Conservation (phyloP, 2,113 vertebrate genomes). For the Solea senegalensis region DNA sequence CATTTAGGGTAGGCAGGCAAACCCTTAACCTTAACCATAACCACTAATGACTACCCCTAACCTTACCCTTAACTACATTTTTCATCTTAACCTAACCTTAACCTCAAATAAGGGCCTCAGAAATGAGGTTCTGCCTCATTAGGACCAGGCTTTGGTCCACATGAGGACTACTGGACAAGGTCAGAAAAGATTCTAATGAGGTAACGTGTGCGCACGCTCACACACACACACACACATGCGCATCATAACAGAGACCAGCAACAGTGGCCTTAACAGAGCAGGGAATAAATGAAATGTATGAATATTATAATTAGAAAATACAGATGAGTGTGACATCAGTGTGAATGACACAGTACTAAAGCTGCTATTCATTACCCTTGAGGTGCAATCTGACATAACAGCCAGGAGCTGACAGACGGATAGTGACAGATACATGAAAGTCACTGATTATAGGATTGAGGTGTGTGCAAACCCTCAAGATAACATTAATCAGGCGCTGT, state of each 20-base stretch:
- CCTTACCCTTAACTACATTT: too few relatives aligned
- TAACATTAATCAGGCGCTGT: slow-evolving; percentile 45
- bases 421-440: slow-evolving; percentile 65
- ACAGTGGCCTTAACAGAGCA: slow-evolving; percentile 11
- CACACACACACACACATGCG: slow-evolving; percentile 2
- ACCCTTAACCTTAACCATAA: too few relatives aligned
- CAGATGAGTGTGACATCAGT: neutral
- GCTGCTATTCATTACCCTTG: slow-evolving; percentile 47
- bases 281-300: slow-evolving; percentile 13
- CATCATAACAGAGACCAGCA: slow-evolving; percentile 13
- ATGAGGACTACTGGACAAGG: too few relatives aligned
- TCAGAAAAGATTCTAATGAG: too few relatives aligned
- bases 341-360: slow-evolving; percentile 19
- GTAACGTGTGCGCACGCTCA: too few relatives aligned
- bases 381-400: slow-evolving; percentile 38
- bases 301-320: slow-evolving; percentile 5
- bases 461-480: slow-evolving; percentile 24
- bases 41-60: too few relatives aligned
- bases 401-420: slow-evolving; percentile 51
- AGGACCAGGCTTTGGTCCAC: too few relatives aligned
- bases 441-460: slow-evolving; percentile 58
- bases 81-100: too few relatives aligned
- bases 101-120: too few relatives aligned
- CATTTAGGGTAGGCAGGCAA: too few relatives aligned
- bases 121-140: too few relatives aligned